Conservation (phyloP, 2,797 vertebrate species). For the Coreius guichenoti region DNA sequence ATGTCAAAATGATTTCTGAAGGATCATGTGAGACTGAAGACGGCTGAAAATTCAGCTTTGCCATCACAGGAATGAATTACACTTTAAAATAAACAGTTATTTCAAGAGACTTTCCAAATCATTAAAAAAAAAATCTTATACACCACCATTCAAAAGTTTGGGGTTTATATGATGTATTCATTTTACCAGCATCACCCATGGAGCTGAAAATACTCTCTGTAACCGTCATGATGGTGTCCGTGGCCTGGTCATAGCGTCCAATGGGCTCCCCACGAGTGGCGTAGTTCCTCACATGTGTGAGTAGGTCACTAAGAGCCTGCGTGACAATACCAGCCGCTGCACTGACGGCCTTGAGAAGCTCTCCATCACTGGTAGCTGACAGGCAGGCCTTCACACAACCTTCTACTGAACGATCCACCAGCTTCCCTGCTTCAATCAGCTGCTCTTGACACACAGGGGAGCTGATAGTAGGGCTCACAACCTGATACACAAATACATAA, state of each 20-base stretch:
- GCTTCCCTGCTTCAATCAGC: constrained; percentile 93
- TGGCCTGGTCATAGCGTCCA: constrained; percentile 97
- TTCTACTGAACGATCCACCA: constrained; percentile 96
- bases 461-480: constrained; percentile 97
- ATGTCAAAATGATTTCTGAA: not conserved
- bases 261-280: constrained; percentile 94
- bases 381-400: constrained; percentile 93
- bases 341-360: constrained; percentile 91
- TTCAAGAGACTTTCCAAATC: not conserved
- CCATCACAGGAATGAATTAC: not conserved
- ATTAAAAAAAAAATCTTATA: not conserved
- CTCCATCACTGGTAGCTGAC: constrained; percentile 86
- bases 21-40: not conserved
- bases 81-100: not conserved
- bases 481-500: constrained; percentile 71
- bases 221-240: constrained; percentile 98
- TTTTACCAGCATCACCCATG: constrained; percentile 97
- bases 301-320: constrained; percentile 91
- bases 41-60: not conserved
- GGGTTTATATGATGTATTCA: not conserved
- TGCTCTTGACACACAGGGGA: constrained; percentile 98
- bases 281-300: constrained; percentile 95
- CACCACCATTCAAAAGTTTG: too few relatives aligned
- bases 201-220: constrained; percentile 98
- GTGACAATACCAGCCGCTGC: constrained; percentile 89